Evolutionary conservation across 37 sponge, comb jelly and placozoan genomes (phyloP), one percentile per base, ranked within the genome.

Genomic region (Haliclona indistincta): DNA sequence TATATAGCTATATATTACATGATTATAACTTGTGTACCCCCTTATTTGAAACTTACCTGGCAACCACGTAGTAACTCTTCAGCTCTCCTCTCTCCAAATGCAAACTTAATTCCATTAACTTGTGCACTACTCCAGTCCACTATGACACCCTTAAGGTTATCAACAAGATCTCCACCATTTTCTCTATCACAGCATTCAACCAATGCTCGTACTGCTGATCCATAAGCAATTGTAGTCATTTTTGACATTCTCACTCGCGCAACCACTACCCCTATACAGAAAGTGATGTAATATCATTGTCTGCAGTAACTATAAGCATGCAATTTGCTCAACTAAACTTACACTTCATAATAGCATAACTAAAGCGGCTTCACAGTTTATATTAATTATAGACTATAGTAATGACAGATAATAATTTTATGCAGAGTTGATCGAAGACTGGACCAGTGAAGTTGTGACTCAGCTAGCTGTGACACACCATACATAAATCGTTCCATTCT

Each of bases 101-200:
- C 62, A 60, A 60, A 60, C 62, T 54, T 15, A 22, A 74, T 26
- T 37, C 75, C 75, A 34, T 74, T 74, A 3, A 74, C 40, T 38
- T 74, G 45, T 10, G 75, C 75, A 60, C 61, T 63, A 8, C 33
- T 32, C 75, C 75, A 74, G 32, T 74, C 75, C 4, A n/a, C n/a
- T 22, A 60, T 19, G 25, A 60, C 25, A 8, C 62, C 62, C 25
- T 60, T 60, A 23, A 60, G 25, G 15, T 60, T 60, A 30, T 60
- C 23, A 8, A 60, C 25, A 60, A 60, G 62, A 20, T 19, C 25
- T 28, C 23, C n/a, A 19, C 23, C 62, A 60, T 60, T 60, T 22
- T 60, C 62, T 20, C 25, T 8, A 19, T 60, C 25, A 30, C 62
- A 60, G 25, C 62, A 60, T 19, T 60, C 62, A 60, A 60, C 62